Evolutionary conservation across 2,797 vertebrate species (phyloP).

Genomic region (Tauraco hartlaubi): DNA sequence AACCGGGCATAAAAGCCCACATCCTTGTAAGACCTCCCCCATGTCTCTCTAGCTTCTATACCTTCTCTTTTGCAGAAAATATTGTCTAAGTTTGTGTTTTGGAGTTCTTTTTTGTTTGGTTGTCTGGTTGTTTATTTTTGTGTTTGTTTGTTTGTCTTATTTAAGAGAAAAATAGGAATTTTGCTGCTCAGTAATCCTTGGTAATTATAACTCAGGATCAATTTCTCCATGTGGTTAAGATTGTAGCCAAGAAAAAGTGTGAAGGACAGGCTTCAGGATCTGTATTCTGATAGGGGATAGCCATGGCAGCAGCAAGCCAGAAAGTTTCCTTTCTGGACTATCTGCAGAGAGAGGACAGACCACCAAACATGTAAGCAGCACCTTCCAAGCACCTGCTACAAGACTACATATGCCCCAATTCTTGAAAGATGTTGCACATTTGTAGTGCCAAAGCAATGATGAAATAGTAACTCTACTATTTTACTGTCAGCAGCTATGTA

Average conservation of each 20-base stretch:
- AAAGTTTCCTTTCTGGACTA: not conserved
- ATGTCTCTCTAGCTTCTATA: not conserved
- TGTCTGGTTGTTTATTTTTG: too few species aligned
- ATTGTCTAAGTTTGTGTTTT: not conserved
- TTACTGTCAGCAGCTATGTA: not conserved
- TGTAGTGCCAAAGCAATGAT: not conserved
- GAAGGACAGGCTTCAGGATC: not conserved
- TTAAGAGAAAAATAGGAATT: not conserved
- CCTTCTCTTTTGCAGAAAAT: not conserved
- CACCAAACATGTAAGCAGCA: not conserved
- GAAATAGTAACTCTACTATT: not conserved
- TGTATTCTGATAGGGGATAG: not conserved
- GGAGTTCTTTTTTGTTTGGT: too few species aligned
- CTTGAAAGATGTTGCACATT: not conserved
- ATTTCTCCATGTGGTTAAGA: not conserved
- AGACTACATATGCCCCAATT: fast-evolving
- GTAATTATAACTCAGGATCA: not conserved
- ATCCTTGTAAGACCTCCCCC: not conserved
- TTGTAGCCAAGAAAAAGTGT: not conserved
- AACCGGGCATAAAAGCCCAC: not conserved
- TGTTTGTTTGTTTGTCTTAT: not conserved
- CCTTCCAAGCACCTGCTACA: not conserved
- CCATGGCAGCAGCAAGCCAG: not conserved
- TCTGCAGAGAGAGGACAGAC: not conserved
- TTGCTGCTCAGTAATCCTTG: not conserved